Conservation (phyloP, 2,888 invertebrate genomes). For the Tenodera sinensis region DNA sequence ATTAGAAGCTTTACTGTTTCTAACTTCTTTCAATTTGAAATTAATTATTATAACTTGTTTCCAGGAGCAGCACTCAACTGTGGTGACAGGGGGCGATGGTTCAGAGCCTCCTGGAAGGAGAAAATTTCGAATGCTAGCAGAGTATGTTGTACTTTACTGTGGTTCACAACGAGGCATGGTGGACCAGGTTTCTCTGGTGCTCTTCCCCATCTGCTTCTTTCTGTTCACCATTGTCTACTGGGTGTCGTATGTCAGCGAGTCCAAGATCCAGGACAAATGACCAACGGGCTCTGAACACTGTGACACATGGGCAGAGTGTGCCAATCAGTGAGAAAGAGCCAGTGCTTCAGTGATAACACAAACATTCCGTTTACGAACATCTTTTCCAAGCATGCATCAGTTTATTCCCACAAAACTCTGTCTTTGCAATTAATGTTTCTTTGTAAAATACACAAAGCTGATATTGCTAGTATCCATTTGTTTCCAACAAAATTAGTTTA, state of each 20-base stretch:
- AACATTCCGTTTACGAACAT: background rate
- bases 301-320: background rate
- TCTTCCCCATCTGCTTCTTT: slow-evolving; percentile 57
- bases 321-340: background rate
- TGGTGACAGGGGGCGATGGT: background rate
- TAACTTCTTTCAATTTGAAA: too few species aligned
- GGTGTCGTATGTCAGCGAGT: slow-evolving; percentile 59
- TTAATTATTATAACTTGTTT: background rate
- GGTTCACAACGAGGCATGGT: slow-evolving; percentile 59
- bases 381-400: background rate
- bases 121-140: slow-evolving; percentile 46
- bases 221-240: slow-evolving; percentile 58
- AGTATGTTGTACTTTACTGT: slow-evolving; percentile 57
- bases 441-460: background rate
- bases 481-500: background rate
- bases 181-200: slow-evolving; percentile 57
- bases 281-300: slow-evolving; percentile 10
- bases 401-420: background rate
- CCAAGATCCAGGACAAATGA: slow-evolving; percentile 36
- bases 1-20: too few species aligned
- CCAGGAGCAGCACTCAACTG: background rate
- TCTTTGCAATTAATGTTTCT: background rate
- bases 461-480: background rate
- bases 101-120: slow-evolving; percentile 29
- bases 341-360: background rate